These are phyloP conservation scores for Pherbina coryleti DNA, from an alignment of 2,888 invertebrate species.

Conservation along the genomic window DNA sequence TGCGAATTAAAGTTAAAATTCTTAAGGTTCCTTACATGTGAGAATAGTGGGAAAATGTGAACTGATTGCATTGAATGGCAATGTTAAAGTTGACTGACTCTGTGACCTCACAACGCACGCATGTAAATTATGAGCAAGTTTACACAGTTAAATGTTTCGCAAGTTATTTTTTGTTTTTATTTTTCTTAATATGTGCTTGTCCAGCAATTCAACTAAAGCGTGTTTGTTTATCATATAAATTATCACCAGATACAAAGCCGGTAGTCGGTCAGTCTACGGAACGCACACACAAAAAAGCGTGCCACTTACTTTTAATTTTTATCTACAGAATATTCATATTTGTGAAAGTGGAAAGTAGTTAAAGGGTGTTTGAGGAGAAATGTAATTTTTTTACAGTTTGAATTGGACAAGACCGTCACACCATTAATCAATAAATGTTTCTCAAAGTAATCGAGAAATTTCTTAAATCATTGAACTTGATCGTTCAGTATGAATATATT, in stretches of 20 bases:
- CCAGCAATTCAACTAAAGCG: background rate
- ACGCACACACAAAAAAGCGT: background rate
- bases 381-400: too few species aligned
- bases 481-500: too few species aligned
- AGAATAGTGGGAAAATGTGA: background rate
- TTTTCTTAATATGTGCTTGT: background rate
- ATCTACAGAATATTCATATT: too few species aligned
- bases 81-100: slow-evolving; percentile 60
- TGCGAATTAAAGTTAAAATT: background rate
- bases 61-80: slow-evolving; percentile 14
- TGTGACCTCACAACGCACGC: slow-evolving; percentile 56
- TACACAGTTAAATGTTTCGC: background rate
- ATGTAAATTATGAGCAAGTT: background rate
- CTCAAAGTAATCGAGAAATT: too few species aligned
- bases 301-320: slow-evolving; percentile 11
- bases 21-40: slow-evolving; percentile 16
- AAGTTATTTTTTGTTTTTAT: slow-evolving; percentile 17
- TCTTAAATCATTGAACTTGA: too few species aligned
- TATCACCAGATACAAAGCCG: slow-evolving; percentile 2
- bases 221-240: slow-evolving; percentile 20
- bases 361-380: too few species aligned
- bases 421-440: too few species aligned
- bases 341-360: too few species aligned
- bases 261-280: background rate
- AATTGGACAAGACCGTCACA: too few species aligned